Conservation (phyloP, 2,888 invertebrate genomes). For the Panopea generosa region DNA sequence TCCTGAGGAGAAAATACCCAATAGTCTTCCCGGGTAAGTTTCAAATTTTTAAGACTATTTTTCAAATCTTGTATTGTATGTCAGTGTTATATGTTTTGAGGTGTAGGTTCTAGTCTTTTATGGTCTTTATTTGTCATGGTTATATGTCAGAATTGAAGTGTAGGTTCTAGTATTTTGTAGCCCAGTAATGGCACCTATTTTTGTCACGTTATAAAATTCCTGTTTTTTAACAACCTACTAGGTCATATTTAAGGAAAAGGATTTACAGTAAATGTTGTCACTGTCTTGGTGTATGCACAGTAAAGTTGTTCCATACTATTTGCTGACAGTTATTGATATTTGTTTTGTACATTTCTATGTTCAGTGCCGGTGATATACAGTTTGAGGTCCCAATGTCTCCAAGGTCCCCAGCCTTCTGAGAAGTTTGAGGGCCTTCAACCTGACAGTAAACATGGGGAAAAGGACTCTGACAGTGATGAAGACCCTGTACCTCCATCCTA, state of each 20-base stretch:
- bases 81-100: slow-evolving; percentile 16
- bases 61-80: slow-evolving; percentile 10
- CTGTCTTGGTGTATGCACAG: slow-evolving; percentile 5
- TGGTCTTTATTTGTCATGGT: slow-evolving; percentile 25
- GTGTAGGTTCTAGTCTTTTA: slow-evolving; percentile 19
- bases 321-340: slow-evolving; percentile 13
- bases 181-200: slow-evolving; percentile 22
- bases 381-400: slow-evolving; percentile 7
- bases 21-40: slow-evolving; percentile 32
- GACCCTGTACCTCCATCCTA: slow-evolving; percentile 1
- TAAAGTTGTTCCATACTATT: slow-evolving; percentile 6
- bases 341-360: slow-evolving; percentile 27
- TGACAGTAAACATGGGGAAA: slow-evolving; percentile 19
- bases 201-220: slow-evolving; percentile 20
- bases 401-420: slow-evolving; percentile 17
- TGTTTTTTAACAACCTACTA: no score
- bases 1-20: slow-evolving; percentile 13
- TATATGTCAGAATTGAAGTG: slow-evolving; percentile 28
- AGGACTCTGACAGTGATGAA: slow-evolving; percentile 22
- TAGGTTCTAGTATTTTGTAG: slow-evolving; percentile 32
- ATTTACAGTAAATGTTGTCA: slow-evolving; percentile 2
- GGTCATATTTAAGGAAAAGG: slow-evolving; percentile 10
- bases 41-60: slow-evolving; percentile 8
- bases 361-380: slow-evolving; percentile 20
- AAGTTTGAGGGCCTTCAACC: slow-evolving; percentile 13